Evolutionary conservation across 2,797 vertebrate genomes (phyloP).

Genomic region (Cyprinella venusta): DNA sequence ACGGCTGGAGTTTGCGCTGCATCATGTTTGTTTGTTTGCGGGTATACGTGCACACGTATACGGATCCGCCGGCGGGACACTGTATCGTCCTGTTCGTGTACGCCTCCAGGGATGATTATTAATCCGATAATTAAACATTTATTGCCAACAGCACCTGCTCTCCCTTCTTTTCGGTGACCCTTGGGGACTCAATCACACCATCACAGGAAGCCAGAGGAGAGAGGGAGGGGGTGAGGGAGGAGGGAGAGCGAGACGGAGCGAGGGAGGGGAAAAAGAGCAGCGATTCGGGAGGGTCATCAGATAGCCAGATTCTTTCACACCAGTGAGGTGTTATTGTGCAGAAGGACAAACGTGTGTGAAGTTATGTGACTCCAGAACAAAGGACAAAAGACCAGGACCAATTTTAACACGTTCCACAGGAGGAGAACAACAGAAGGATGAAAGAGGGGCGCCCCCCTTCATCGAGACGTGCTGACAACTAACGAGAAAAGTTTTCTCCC

Average conservation of each 20-base stretch:
- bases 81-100: conserved; percentile 64
- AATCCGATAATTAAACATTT: conserved; percentile 95
- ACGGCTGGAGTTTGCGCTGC: conserved; percentile 57
- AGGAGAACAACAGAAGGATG: conserved; percentile 65
- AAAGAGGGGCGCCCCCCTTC: conserved; percentile 55
- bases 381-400: conserved; percentile 70
- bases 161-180: conserved; percentile 70
- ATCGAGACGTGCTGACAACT: conserved; percentile 48
- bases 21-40: conserved; percentile 65
- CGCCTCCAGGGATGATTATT: conserved; percentile 85
- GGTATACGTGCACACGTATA: conserved; percentile 46
- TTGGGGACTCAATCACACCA: conserved; percentile 74
- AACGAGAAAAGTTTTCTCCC: conserved; percentile 60
- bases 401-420: conserved; percentile 62
- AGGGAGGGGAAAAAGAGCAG: conserved; percentile 75
- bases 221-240: conserved; percentile 57
- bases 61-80: conserved; percentile 64
- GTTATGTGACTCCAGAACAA: conserved; percentile 84
- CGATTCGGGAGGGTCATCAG: conserved; percentile 79
- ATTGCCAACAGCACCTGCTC: conserved; percentile 91
- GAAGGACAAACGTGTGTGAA: conserved; percentile 77
- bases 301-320: conserved; percentile 81
- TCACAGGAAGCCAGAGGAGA: conserved; percentile 65
- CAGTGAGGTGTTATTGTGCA: conserved; percentile 69
- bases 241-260: conserved; percentile 74